Conservation (phyloP, 2,113 vertebrate genomes). For the Galemys pyrenaicus region DNA sequence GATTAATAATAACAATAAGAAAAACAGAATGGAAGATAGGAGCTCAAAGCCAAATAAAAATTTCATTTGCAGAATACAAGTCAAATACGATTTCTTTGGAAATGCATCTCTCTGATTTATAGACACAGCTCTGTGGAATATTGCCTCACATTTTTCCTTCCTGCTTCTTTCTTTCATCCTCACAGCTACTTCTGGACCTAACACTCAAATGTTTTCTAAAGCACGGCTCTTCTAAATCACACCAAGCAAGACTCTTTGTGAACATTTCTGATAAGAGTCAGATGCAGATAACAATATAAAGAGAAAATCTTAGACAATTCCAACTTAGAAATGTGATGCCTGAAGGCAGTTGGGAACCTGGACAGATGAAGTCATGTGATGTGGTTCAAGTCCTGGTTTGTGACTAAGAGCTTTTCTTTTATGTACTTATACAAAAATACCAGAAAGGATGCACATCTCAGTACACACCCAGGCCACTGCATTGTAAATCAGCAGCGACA, state of each 20-base stretch:
- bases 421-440: background rate
- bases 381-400: background rate
- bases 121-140: background rate
- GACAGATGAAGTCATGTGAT: background rate
- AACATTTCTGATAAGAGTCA: constrained; percentile 37
- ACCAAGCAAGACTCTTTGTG: background rate
- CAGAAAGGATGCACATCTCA: background rate
- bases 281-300: background rate
- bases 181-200: background rate
- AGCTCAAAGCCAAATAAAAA: constrained; percentile 67
- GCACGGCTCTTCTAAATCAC: background rate
- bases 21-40: constrained; percentile 44
- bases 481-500: background rate
- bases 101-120: constrained; percentile 34
- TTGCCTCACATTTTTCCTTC: background rate
- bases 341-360: background rate
- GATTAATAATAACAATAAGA: constrained; percentile 79
- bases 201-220: background rate
- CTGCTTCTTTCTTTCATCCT: background rate
- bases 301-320: background rate
- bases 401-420: background rate
- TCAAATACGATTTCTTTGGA: constrained; percentile 58
- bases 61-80: constrained; percentile 69
- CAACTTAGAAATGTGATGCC: background rate
- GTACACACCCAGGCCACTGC: background rate